phyloP scores from a whole-genome alignment of 2,888 invertebrate genomes.

The Synanthedon myopaeformis region DNA sequence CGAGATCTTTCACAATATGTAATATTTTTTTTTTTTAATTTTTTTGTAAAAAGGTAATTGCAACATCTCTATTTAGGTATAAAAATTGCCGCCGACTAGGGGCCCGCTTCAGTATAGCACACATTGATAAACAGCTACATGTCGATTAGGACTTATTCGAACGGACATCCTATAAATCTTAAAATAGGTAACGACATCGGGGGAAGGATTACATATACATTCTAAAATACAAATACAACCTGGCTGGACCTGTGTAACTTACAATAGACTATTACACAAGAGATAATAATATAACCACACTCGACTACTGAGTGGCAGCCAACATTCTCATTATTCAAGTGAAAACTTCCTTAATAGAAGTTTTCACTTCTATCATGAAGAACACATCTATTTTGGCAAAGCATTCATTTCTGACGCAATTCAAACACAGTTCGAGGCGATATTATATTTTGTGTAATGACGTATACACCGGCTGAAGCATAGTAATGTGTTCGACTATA shows the following conservation, averaged over 20 bases:
- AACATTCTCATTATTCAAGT: too few relatives aligned
- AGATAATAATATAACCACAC: too few relatives aligned
- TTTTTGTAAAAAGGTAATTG: conserved; percentile 1
- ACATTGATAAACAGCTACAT: conserved; percentile 55
- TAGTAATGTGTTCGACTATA: conserved; percentile 36
- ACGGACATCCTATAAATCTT: conserved; percentile 40
- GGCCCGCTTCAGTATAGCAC: conserved; percentile 39
- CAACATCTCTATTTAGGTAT: conserved; percentile 38
- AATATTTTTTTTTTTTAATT: too few relatives aligned
- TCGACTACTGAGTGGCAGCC: too few relatives aligned
- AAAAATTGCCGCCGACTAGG: conserved; percentile 37
- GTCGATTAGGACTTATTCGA: conserved; percentile 41
- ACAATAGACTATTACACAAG: neutral
- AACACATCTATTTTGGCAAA: too few relatives aligned
- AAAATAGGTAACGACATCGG: conserved; percentile 58
- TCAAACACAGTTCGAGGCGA: too few relatives aligned
- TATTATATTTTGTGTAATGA: too few relatives aligned
- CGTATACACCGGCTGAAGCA: conserved; percentile 20
- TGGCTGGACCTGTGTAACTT: conserved; percentile 62
- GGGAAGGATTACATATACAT: conserved; percentile 43
- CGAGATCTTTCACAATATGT: neutral
- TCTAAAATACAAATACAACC: conserved; percentile 61
- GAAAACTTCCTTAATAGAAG: too few relatives aligned
- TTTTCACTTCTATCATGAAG: too few relatives aligned
- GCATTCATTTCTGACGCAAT: too few relatives aligned